Evolutionary conservation across 1,140 invertebrate genomes (phyloP).

Genomic region (Watersipora subatra): DNA sequence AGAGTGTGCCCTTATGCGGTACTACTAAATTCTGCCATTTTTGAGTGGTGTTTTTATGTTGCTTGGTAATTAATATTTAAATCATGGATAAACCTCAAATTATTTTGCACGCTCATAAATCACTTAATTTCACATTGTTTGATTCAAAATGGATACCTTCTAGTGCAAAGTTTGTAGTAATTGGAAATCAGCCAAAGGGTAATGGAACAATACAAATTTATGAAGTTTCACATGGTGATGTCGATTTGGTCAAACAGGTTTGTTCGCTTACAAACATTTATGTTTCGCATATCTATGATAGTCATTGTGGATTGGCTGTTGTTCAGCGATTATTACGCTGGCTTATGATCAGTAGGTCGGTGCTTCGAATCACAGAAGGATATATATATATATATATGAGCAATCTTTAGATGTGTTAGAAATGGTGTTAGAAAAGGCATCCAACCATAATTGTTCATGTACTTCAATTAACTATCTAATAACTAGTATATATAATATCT

Average conservation of each 20-base stretch:
- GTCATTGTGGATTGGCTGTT: too few species aligned
- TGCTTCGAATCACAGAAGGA: too few species aligned
- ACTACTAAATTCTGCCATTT: not conserved
- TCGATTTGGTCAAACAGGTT: slow-evolving; percentile 56
- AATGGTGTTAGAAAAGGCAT: too few species aligned
- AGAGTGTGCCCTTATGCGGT: too few species aligned
- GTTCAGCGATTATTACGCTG: not conserved
- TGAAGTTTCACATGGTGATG: slow-evolving; percentile 58
- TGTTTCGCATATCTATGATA: not conserved
- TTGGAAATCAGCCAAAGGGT: slow-evolving; percentile 70
- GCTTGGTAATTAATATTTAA: not conserved
- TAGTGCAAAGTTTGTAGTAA: slow-evolving; percentile 73
- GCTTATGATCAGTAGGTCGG: too few species aligned
- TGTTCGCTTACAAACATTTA: not conserved
- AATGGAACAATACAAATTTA: slow-evolving; percentile 76
- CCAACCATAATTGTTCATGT: too few species aligned
- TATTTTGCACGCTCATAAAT: slow-evolving; percentile 70
- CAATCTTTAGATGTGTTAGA: too few species aligned
- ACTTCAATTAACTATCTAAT: too few species aligned
- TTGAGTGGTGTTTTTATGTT: not conserved
- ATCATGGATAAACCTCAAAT: slow-evolving; percentile 73
- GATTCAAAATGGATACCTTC: slow-evolving; percentile 88
- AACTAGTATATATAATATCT: too few species aligned
- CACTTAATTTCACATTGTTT: slow-evolving; percentile 70
- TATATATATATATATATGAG: too few species aligned